phyloP scores from a whole-genome alignment of 2,113 vertebrate species.

The Hemiprocne comata region DNA sequence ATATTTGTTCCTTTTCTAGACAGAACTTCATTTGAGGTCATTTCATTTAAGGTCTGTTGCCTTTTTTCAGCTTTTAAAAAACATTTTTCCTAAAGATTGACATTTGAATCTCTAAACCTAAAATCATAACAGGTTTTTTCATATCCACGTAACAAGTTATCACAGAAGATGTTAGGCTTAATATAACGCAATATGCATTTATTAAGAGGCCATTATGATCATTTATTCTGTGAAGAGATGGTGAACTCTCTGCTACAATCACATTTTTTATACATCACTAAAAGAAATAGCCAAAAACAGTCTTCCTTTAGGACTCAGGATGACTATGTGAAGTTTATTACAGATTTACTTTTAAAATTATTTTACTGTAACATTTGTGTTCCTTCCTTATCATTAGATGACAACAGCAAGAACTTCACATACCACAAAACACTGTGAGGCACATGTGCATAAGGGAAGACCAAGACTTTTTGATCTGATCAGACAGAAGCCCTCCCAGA shows the following conservation, averaged over 20 bases:
- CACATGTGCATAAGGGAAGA: not conserved
- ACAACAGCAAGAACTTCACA: not conserved
- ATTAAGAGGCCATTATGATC: not conserved
- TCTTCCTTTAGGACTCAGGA: not conserved
- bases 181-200: not conserved
- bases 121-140: not conserved
- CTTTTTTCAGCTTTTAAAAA: not conserved
- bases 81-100: not conserved
- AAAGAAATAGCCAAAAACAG: not conserved
- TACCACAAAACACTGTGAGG: not conserved
- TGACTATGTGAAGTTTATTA: not conserved
- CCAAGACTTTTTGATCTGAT: not conserved
- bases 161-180: conserved; percentile 10
- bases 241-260: not conserved
- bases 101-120: conserved; percentile 17
- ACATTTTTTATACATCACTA: not conserved
- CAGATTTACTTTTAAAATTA: not conserved
- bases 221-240: not conserved
- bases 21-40: not conserved
- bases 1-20: not conserved
- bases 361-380: not conserved
- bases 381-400: not conserved
- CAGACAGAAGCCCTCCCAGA: not conserved
- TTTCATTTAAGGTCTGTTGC: not conserved
- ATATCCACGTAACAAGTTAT: not conserved